Conservation (phyloP, 2,888 invertebrate species). For the Ochropleura leucogaster region DNA sequence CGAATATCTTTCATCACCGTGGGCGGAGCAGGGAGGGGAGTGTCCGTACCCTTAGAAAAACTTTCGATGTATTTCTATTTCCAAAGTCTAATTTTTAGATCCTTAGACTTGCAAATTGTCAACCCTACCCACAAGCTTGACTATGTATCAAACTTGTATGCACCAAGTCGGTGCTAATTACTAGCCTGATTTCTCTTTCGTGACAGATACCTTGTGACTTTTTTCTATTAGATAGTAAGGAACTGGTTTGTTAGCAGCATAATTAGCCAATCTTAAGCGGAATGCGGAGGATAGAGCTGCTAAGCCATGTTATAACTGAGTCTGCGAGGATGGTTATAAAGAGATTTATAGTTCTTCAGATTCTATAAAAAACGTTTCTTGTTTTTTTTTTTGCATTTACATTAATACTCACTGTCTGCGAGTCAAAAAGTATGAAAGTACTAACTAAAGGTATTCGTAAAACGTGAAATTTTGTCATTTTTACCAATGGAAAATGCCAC, state of each 20-base stretch:
- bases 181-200: conserved; percentile 64
- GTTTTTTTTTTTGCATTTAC: background rate
- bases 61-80: background rate
- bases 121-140: conserved; percentile 22
- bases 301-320: background rate
- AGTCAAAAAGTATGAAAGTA: no score
- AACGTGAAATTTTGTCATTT: background rate
- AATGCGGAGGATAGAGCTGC: conserved; percentile 47
- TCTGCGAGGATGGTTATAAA: no score
- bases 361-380: no score
- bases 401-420: background rate
- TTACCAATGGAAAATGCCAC: background rate
- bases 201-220: conserved; percentile 58
- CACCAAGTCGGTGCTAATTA: conserved; percentile 52
- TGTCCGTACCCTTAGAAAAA: background rate
- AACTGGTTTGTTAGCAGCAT: conserved; percentile 41
- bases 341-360: background rate
- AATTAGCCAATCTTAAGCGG: conserved; percentile 50
- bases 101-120: background rate
- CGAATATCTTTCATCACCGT: no score
- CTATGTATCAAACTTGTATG: conserved; percentile 44
- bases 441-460: no score
- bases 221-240: conserved; percentile 38
- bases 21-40: no score
- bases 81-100: background rate